Conservation (phyloP, 2,888 invertebrate genomes). For the Scrobipalpa costella region DNA sequence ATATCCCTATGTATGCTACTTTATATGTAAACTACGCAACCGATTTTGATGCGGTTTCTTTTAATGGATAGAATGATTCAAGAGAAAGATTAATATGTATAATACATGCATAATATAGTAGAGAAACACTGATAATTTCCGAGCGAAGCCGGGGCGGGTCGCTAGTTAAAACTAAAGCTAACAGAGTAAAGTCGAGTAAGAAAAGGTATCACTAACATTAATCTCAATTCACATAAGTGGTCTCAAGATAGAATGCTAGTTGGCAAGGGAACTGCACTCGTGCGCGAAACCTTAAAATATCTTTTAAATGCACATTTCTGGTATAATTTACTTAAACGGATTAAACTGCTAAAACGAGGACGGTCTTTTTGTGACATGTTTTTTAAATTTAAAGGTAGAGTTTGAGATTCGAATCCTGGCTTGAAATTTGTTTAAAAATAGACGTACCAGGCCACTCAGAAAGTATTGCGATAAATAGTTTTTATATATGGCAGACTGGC, state of each 20-base stretch:
- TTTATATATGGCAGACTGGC: too few species aligned
- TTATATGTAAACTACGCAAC: too few species aligned
- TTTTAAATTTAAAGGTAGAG: not conserved
- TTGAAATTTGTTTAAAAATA: not conserved
- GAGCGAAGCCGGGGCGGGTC: too few species aligned
- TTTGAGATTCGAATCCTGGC: not conserved
- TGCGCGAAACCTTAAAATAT: slow-evolving; percentile 39
- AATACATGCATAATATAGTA: too few species aligned
- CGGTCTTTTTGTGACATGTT: not conserved
- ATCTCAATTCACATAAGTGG: slow-evolving; percentile 17
- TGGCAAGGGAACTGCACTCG: slow-evolving; percentile 40
- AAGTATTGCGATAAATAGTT: too few species aligned
- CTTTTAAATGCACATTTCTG: slow-evolving; percentile 47
- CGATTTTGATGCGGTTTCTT: too few species aligned
- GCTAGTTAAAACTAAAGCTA: not conserved
- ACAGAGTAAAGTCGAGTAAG: not conserved
- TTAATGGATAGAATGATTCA: too few species aligned
- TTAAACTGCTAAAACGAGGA: slow-evolving; percentile 31
- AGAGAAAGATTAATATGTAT: too few species aligned
- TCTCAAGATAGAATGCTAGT: slow-evolving; percentile 32
- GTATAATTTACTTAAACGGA: slow-evolving; percentile 34
- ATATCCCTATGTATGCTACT: too few species aligned
- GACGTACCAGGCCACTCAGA: too few species aligned
- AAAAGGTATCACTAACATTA: slow-evolving; percentile 6
- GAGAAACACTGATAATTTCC: too few species aligned